Conservation (phyloP, 2,888 invertebrate genomes). For the Malthinus seriepunctatus region DNA sequence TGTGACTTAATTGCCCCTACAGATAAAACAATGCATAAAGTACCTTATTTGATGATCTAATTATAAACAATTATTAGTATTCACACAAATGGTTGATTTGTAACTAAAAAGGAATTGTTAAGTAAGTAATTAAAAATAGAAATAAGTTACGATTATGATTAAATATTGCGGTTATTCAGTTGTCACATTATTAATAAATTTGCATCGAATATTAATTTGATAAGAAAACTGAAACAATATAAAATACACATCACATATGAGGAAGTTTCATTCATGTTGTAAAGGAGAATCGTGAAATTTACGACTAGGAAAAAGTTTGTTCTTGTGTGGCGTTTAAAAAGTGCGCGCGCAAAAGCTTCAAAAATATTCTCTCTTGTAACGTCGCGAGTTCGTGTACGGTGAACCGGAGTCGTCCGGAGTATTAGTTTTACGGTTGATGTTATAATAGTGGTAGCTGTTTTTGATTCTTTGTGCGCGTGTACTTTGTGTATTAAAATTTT, state of each 20-base stretch:
- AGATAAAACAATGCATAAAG: too few species aligned
- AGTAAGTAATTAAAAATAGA: too few species aligned
- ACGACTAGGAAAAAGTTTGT: background rate
- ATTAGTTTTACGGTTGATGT: conserved; percentile 15
- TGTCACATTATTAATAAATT: background rate
- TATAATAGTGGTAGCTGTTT: background rate
- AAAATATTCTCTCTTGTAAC: conserved; percentile 16
- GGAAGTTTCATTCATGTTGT: conserved; percentile 19
- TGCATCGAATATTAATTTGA: background rate
- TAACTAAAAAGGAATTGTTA: too few species aligned
- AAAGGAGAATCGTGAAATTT: background rate
- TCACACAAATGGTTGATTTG: too few species aligned
- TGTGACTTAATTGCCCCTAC: too few species aligned
- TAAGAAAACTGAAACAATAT: background rate
- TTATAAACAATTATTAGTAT: too few species aligned
- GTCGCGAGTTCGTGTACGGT: conserved; percentile 8
- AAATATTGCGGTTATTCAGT: background rate
- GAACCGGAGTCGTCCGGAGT: conserved; percentile 1
- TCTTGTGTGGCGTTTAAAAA: background rate
- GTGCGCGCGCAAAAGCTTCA: conserved; percentile 17
- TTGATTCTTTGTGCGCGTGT: conserved; percentile 1
- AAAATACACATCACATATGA: background rate
- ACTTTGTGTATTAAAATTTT: background rate
- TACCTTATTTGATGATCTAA: too few species aligned
- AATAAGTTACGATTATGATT: background rate